Evolutionary conservation across 2,113 vertebrate genomes (phyloP).

Genomic region (Mesitornis unicolor): DNA sequence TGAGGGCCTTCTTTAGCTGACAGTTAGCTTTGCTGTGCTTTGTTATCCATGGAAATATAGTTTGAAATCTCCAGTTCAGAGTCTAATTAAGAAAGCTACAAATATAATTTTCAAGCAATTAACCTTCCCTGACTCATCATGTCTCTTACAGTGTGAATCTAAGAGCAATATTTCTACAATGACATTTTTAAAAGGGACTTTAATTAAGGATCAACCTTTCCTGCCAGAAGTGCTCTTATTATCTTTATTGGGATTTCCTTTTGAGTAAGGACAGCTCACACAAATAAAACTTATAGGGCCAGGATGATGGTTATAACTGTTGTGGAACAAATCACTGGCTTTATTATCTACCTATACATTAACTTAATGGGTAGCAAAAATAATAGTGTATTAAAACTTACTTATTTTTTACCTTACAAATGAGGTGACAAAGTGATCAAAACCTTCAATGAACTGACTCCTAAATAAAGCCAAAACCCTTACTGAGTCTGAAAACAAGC

Average conservation of each 20-base stretch:
- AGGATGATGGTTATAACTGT: neutral
- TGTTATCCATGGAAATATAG: neutral
- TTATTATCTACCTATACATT: neutral
- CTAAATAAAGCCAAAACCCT: neutral
- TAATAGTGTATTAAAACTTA: neutral
- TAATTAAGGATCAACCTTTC: neutral
- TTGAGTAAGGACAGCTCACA: neutral
- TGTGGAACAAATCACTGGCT: neutral
- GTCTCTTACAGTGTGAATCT: neutral
- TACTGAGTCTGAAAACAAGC: neutral
- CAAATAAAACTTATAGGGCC: neutral
- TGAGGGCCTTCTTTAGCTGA: conserved; percentile 18
- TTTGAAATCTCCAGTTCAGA: conserved; percentile 44
- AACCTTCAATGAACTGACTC: neutral
- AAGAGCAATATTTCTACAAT: conserved; percentile 5
- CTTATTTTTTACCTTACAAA: neutral
- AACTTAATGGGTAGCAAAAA: neutral
- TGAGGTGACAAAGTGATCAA: neutral
- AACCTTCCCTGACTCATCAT: conserved; percentile 12
- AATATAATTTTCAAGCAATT: conserved; percentile 49
- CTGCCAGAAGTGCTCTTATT: neutral
- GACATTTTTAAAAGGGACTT: neutral
- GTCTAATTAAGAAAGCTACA: conserved; percentile 44
- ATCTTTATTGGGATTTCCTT: neutral
- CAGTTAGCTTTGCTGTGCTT: conserved; percentile 28